Conservation (phyloP, 2,888 invertebrate genomes). For the Pseudeuparius sepicola region DNA sequence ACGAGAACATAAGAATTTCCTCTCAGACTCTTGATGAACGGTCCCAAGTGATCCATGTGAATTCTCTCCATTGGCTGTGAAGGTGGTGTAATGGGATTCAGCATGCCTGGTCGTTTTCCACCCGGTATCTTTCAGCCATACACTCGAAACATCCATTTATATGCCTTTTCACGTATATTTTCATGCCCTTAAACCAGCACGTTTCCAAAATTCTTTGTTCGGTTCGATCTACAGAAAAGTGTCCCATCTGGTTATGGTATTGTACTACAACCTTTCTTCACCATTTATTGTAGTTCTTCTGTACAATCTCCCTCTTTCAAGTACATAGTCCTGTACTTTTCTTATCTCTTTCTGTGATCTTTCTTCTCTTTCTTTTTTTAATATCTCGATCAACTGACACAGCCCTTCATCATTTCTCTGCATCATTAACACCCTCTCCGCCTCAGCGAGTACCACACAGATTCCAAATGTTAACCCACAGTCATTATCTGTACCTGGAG, state of each 20-base stretch:
- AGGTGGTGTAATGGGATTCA: too few relatives aligned
- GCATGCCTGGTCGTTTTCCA: slow-evolving; percentile 8
- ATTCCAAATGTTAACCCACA: background rate
- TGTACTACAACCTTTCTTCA: slow-evolving; percentile 1
- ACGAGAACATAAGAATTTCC: too few relatives aligned
- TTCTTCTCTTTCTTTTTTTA: background rate
- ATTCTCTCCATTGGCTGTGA: too few relatives aligned
- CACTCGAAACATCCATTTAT: too few relatives aligned
- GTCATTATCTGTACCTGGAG: slow-evolving; percentile 13
- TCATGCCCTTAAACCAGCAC: too few relatives aligned
- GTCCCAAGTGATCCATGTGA: too few relatives aligned
- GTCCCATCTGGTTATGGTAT: slow-evolving; percentile 10
- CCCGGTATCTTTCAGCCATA: slow-evolving; percentile 6
- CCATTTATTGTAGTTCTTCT: slow-evolving; percentile 3
- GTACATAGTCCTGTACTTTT: slow-evolving; percentile 2
- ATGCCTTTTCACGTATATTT: too few relatives aligned
- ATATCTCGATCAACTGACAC: background rate
- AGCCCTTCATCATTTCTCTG: slow-evolving; percentile 10
- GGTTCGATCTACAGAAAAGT: too few relatives aligned
- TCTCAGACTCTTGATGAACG: too few relatives aligned
- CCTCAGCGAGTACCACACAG: slow-evolving; percentile 1
- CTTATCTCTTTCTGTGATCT: slow-evolving; percentile 6
- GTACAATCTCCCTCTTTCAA: slow-evolving; percentile 9
- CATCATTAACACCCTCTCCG: slow-evolving; percentile 12
- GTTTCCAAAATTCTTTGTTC: too few relatives aligned